Percentiles rank a stretch among this genome's conserved stretches.
Conservation (phyloP, 2,888 invertebrate species). For the Apotomis capreana region DNA sequence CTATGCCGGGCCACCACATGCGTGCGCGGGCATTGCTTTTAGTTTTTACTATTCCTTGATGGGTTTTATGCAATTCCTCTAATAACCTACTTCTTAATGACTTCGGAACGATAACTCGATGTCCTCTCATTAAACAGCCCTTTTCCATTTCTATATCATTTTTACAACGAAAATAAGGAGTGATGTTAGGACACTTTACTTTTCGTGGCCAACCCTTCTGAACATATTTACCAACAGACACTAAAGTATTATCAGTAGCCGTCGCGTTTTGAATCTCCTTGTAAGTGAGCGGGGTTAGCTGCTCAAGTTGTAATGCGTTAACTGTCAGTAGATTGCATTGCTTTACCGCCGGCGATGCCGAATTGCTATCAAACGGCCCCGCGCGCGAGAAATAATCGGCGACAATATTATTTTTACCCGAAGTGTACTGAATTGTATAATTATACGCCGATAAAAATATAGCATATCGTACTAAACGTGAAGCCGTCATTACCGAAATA, state of each 20-base stretch:
- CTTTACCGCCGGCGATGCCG: too few relatives aligned
- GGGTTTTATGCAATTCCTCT: conserved; percentile 6
- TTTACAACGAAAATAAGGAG: too few relatives aligned
- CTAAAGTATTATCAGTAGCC: conserved; percentile 5
- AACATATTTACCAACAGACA: not conserved
- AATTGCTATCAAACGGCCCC: too few relatives aligned
- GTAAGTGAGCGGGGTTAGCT: not conserved
- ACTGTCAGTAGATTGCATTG: not conserved
- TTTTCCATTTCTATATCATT: not conserved
- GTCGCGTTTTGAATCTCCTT: conserved; percentile 9
- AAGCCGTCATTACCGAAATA: conserved; percentile 36
- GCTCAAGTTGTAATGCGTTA: conserved; percentile 9
- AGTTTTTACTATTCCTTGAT: too few relatives aligned
- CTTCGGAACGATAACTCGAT: conserved; percentile 10
- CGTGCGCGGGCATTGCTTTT: too few relatives aligned
- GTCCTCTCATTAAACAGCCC: conserved; percentile 15
- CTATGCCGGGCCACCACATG: too few relatives aligned
- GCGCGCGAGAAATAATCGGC: too few relatives aligned
- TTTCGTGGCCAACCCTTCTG: conserved; percentile 15
- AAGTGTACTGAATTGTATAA: not conserved
- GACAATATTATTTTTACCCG: too few relatives aligned
- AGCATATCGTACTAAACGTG: conserved; percentile 35
- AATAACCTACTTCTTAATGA: not conserved
- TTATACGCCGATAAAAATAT: not conserved
- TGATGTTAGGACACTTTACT: conserved; percentile 5